Conservation (phyloP, 2,888 invertebrate genomes). For the Ctena decussata region DNA sequence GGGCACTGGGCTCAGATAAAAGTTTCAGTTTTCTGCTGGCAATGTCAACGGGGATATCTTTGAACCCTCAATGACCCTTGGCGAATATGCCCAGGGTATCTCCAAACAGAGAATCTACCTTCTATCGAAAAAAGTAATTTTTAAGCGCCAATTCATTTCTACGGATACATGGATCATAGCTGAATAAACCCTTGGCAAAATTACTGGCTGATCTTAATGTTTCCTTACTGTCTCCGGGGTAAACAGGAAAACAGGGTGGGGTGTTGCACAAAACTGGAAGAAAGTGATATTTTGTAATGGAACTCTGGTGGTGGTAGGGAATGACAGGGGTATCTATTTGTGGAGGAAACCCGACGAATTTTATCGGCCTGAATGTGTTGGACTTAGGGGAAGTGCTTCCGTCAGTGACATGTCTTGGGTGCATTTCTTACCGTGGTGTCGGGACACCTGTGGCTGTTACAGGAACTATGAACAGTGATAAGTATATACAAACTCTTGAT, state of each 20-base stretch:
- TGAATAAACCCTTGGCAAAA: too few species aligned
- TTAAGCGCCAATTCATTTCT: too few species aligned
- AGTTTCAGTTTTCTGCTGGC: too few species aligned
- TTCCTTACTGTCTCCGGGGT: neutral
- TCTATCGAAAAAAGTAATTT: too few species aligned
- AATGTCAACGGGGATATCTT: too few species aligned
- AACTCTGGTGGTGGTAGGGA: slow-evolving; percentile 13
- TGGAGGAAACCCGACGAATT: slow-evolving; percentile 21
- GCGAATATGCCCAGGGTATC: too few species aligned
- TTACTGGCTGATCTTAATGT: too few species aligned
- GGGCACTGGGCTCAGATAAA: too few species aligned
- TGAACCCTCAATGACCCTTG: too few species aligned
- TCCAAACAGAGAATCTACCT: too few species aligned
- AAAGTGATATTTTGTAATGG: slow-evolving; percentile 38
- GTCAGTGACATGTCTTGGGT: slow-evolving; percentile 27
- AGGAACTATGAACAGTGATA: slow-evolving; percentile 27
- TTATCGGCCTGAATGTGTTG: slow-evolving; percentile 9
- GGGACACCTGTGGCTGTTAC: slow-evolving; percentile 8
- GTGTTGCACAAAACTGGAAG: slow-evolving; percentile 17
- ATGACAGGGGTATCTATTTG: slow-evolving; percentile 15
- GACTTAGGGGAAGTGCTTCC: neutral
- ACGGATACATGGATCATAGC: too few species aligned
- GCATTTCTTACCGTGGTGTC: slow-evolving; percentile 25
- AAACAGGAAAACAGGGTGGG: slow-evolving; percentile 14
- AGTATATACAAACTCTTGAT: slow-evolving; percentile 12